Conservation (phyloP, 2,888 invertebrate genomes). For the Lepidochrysops patricia region DNA sequence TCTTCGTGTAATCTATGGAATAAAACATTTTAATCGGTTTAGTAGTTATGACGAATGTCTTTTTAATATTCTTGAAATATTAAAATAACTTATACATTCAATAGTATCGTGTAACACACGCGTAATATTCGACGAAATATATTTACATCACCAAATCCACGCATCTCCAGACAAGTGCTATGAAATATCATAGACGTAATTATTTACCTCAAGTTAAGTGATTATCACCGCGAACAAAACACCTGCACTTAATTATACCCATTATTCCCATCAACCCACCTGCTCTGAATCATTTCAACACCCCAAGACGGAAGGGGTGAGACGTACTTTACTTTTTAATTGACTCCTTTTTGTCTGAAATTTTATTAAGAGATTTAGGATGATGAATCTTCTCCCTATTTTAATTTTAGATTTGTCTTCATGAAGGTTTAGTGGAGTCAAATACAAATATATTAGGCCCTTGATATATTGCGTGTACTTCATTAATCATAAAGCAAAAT, state of each 20-base stretch:
- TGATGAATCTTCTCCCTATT: not conserved
- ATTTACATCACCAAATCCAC: not conserved
- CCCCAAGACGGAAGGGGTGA: not conserved
- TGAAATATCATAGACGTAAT: not conserved
- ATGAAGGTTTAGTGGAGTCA: too few relatives aligned
- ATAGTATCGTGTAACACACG: too few relatives aligned
- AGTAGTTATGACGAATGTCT: too few relatives aligned
- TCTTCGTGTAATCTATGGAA: too few relatives aligned
- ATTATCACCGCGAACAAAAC: slow-evolving; percentile 1
- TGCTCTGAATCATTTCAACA: not conserved
- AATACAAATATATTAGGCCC: too few relatives aligned
- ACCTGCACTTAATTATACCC: slow-evolving; percentile 2
- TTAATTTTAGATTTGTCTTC: not conserved
- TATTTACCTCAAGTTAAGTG: not conserved
- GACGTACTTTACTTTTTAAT: not conserved
- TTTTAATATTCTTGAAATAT: too few relatives aligned
- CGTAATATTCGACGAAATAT: too few relatives aligned
- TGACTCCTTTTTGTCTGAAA: not conserved
- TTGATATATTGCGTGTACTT: too few relatives aligned
- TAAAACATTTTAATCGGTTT: too few relatives aligned
- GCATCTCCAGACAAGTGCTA: not conserved
- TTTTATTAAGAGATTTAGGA: not conserved
- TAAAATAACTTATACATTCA: too few relatives aligned
- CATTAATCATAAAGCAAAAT: too few relatives aligned
- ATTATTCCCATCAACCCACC: not conserved